Conservation (phyloP, 2,113 vertebrate genomes). For the Jacana jacana region DNA sequence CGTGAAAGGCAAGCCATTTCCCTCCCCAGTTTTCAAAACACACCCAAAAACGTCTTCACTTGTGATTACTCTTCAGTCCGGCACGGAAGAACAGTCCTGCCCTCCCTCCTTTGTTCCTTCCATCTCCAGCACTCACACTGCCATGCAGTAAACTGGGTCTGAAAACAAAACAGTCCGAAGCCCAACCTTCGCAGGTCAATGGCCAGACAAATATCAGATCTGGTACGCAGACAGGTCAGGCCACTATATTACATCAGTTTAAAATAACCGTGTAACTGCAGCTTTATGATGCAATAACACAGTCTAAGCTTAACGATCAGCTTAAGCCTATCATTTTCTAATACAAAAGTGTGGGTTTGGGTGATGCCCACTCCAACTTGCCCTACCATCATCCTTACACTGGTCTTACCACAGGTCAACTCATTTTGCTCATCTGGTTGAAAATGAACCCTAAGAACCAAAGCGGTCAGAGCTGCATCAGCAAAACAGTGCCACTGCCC, state of each 20-base stretch:
- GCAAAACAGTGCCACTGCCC: not conserved
- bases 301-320: not conserved
- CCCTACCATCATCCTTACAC: not conserved
- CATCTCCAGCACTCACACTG: not conserved
- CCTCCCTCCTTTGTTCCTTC: not conserved
- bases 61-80: not conserved
- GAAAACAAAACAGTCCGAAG: not conserved
- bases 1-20: not conserved
- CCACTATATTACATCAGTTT: accelerated
- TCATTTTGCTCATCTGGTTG: not conserved
- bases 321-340: not conserved
- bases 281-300: not conserved
- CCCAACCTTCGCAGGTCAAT: not conserved
- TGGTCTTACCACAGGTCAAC: not conserved
- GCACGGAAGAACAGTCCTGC: not conserved
- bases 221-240: not conserved
- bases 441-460: not conserved
- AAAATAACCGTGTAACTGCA: not conserved
- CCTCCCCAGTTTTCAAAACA: not conserved
- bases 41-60: not conserved
- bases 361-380: not conserved
- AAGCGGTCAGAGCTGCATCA: not conserved
- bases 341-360: not conserved
- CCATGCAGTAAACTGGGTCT: not conserved
- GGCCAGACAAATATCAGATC: not conserved